Evolutionary conservation across 2,113 vertebrate genomes (phyloP), one percentile per base, ranked within the genome.

Genomic region (Arothron firmamentum): DNA sequence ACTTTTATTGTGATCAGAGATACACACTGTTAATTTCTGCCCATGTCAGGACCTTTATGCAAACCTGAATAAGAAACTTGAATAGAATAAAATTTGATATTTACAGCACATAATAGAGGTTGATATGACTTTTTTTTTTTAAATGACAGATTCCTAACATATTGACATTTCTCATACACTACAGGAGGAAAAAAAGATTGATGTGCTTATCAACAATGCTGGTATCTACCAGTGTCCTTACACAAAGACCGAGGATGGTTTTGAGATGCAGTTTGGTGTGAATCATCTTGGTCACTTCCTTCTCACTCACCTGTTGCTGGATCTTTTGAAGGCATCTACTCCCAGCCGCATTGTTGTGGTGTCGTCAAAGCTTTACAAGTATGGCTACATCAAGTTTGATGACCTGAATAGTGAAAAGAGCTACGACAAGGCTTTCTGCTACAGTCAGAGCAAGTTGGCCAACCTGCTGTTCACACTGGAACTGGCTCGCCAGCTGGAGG

Each of bases 201-300:
- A 98, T 49, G 94, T 98, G 54, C 89, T 98, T 43, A 90, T 98
- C 82, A 98, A 98, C 79, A 98, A 98, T 0, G 96, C 95, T 0
- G 96, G 96, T 16, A 9, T 98, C 79, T 98, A 94, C 89, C 96
- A 96, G 80, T 98, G 96, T 78, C 96, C 96, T 0, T 95, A 96
- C 71, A 89, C 85, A 66, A 95, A 93, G 89, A 98, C 96, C 0
- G 95, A 95, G 76, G 96, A 97, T 20, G 96, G 94, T 3, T 97
- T 97, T 81, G 94, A 98, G 84, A 94, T 95, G 94, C 96, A 98
- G 52, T 91, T 98, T 3, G 95, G 93, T 1, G 95, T 98, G 66
- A 98, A 98, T 77, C 96, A 98, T 70, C 88, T 98, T 59, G 96
- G 96, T 15, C 95, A 98, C 85, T 96, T 98, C 86, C 90, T 98